phyloP scores from a whole-genome alignment of 2,888 invertebrate genomes.

The Prosapia bicincta region DNA sequence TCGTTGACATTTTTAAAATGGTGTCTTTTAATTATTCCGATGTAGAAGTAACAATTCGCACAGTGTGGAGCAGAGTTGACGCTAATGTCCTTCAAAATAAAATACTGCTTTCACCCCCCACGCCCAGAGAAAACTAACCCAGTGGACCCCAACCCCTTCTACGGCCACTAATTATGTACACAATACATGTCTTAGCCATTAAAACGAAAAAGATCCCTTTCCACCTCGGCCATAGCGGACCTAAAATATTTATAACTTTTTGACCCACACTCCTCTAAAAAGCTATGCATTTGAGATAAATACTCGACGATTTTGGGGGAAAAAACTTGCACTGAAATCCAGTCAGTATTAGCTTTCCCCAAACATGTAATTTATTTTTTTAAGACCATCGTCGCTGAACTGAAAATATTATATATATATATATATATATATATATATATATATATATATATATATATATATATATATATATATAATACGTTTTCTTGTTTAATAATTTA shows the following conservation, averaged over 20 bases:
- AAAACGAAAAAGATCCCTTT: slow-evolving; percentile 27
- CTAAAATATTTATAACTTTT: slow-evolving; percentile 30
- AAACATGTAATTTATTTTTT: background rate
- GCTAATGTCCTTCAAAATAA: slow-evolving; percentile 19
- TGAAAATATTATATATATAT: background rate
- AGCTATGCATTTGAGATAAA: slow-evolving; percentile 8
- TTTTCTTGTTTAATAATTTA: no score
- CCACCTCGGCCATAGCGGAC: slow-evolving; percentile 10
- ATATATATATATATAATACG: no score
- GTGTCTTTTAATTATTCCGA: background rate
- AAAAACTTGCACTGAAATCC: no score
- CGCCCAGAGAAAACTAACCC: background rate
- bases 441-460: background rate
- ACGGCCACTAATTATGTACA: slow-evolving; percentile 26
- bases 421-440: background rate
- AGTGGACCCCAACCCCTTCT: background rate
- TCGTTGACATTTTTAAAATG: background rate
- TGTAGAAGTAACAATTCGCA: background rate
- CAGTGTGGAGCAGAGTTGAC: background rate
- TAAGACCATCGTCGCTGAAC: background rate
- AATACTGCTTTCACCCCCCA: slow-evolving; percentile 2
- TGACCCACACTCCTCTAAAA: slow-evolving; percentile 16
- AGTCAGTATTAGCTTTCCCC: no score
- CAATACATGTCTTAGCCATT: slow-evolving; percentile 32
- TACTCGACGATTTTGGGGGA: no score